These are phyloP conservation scores for Callocephalon fimbriatum DNA, from an alignment of 2,113 vertebrate species.

Conservation along the genomic window DNA sequence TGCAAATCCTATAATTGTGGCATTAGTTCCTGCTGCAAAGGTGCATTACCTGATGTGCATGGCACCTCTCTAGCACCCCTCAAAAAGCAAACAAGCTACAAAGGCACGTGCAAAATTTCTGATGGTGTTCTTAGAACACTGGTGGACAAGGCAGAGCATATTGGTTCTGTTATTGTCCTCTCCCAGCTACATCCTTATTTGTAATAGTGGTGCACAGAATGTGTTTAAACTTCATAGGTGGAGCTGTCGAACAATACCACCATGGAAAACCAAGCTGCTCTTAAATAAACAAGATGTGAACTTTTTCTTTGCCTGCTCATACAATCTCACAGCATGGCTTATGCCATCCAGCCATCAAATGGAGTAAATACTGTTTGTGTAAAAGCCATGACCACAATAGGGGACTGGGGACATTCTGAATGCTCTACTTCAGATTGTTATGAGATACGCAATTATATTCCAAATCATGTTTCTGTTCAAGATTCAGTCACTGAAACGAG, in stretches of 20 bases:
- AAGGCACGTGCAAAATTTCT: neutral
- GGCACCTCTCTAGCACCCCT: neutral
- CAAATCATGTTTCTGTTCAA: neutral
- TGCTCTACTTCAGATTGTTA: neutral
- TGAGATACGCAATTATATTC: neutral
- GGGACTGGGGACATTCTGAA: neutral
- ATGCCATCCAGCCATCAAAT: conserved; percentile 15
- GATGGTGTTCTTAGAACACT: neutral
- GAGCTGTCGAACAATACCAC: conserved; percentile 1
- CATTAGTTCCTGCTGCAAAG: neutral
- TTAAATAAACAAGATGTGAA: conserved; percentile 41
- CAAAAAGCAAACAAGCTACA: neutral
- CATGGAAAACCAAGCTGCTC: neutral
- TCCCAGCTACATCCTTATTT: conserved; percentile 21
- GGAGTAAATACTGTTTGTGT: neutral
- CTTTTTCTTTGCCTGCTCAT: neutral
- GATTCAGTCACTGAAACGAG: neutral
- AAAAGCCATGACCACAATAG: neutral
- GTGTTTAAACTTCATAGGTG: conserved; percentile 13
- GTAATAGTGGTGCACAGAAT: neutral
- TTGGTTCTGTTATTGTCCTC: neutral
- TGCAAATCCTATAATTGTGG: neutral
- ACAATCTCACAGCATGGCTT: neutral
- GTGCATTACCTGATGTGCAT: neutral
- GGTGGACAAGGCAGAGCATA: neutral